Evolutionary conservation across 2,113 vertebrate genomes (phyloP).

Genomic region (Acrocephalus arundinaceus): DNA sequence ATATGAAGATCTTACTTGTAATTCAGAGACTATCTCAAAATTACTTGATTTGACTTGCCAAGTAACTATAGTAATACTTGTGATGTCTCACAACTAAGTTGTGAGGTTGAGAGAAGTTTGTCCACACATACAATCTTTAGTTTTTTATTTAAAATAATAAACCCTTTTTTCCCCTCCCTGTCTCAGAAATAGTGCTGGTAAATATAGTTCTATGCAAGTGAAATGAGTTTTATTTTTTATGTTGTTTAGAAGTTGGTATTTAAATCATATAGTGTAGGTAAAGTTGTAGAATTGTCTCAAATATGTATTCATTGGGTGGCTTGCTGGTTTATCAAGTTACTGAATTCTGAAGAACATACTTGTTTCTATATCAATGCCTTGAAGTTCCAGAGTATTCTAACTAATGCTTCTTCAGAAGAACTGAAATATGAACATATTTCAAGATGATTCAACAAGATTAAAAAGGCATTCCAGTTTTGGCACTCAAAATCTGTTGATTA

Average conservation of each 20-base stretch:
- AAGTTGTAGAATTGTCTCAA: neutral
- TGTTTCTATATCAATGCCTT: neutral
- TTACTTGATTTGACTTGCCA: neutral
- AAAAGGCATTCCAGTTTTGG: neutral
- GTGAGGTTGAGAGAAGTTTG: neutral
- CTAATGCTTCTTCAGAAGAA: neutral
- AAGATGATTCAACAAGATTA: neutral
- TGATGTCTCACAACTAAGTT: neutral
- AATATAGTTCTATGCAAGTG: neutral
- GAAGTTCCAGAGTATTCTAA: neutral
- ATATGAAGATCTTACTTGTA: neutral
- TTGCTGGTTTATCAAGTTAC: neutral
- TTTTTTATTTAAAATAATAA: neutral
- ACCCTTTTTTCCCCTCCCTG: neutral
- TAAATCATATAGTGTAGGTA: neutral
- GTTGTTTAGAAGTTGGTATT: neutral
- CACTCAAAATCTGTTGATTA: neutral
- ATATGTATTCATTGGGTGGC: neutral
- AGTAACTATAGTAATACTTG: neutral
- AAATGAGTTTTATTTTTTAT: neutral
- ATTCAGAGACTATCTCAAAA: neutral
- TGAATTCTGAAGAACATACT: neutral
- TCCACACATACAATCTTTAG: rapidly evolving
- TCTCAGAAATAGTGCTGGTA: neutral
- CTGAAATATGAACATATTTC: neutral